phyloP scores from a whole-genome alignment of 2,797 vertebrate genomes.

The Channallabes apus region DNA sequence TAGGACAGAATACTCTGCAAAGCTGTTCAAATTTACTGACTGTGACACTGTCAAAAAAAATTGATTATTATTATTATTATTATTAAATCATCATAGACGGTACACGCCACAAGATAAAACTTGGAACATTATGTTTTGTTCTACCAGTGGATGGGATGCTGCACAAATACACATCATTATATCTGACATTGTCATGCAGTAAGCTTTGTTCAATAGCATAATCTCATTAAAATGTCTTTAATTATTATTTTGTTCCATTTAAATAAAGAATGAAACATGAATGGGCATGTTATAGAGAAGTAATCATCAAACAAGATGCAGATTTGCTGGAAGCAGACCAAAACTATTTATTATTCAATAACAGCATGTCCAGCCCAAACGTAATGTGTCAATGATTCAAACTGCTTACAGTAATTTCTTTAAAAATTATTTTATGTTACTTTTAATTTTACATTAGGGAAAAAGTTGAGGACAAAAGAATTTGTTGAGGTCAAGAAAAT shows the following conservation, averaged over 20 bases:
- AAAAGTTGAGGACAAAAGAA: neutral
- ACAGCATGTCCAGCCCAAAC: neutral
- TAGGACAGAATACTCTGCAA: constrained; percentile 53
- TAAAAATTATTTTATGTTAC: neutral
- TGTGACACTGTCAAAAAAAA: constrained; percentile 57
- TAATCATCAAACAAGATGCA: neutral
- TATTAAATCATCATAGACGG: constrained; percentile 36
- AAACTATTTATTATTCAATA: neutral
- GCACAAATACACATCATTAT: constrained; percentile 2
- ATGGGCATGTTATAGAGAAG: neutral
- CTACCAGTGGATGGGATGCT: neutral
- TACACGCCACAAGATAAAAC: constrained; percentile 30
- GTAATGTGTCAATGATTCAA: neutral
- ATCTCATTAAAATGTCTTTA: neutral
- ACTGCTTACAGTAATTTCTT: neutral
- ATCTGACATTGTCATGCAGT: neutral
- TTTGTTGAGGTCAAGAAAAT: no score
- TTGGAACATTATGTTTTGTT: neutral
- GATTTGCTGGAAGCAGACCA: neutral
- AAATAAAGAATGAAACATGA: neutral
- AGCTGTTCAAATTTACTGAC: constrained; percentile 52
- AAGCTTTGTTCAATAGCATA: neutral
- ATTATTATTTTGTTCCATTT: neutral
- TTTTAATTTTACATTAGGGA: neutral
- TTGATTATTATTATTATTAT: no score